phyloP scores from a whole-genome alignment of 2,113 vertebrate species.

The Zosterops pallidus region DNA sequence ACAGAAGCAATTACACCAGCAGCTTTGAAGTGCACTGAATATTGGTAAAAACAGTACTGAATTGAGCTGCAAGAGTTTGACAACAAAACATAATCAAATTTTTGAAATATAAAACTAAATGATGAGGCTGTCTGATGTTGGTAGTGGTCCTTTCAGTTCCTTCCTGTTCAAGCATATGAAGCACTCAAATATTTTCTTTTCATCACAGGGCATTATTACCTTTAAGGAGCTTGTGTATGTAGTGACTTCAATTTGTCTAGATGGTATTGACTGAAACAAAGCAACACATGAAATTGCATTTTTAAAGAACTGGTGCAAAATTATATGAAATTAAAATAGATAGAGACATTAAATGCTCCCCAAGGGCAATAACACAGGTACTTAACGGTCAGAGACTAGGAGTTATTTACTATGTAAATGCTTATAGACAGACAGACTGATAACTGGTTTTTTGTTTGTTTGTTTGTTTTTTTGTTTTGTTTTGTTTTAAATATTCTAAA shows the following conservation, averaged over 20 bases:
- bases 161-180: not conserved
- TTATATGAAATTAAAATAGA: slow-evolving; percentile 64
- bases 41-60: not conserved
- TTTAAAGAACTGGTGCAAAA: slow-evolving; percentile 56
- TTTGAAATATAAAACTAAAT: slow-evolving; percentile 22
- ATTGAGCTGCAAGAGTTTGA: not conserved
- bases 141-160: not conserved
- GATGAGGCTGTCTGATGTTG: not conserved
- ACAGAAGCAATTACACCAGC: not conserved
- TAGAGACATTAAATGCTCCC: slow-evolving; percentile 50
- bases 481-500: not conserved
- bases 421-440: not conserved
- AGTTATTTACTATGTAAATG: slow-evolving; percentile 8
- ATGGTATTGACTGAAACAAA: slow-evolving; percentile 62
- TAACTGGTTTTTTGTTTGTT: not conserved
- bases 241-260: slow-evolving; percentile 32
- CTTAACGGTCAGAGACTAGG: slow-evolving; percentile 41
- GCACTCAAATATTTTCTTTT: slow-evolving; percentile 38
- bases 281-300: slow-evolving; percentile 52
- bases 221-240: slow-evolving; percentile 41
- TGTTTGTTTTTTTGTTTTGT: too few species aligned
- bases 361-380: slow-evolving; percentile 4
- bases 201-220: slow-evolving; percentile 6
- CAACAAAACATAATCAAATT: not conserved
- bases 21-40: not conserved